These are phyloP conservation scores for Eulemur albifrons DNA, from an alignment of 2,797 vertebrate genomes.

Conservation along the genomic window DNA sequence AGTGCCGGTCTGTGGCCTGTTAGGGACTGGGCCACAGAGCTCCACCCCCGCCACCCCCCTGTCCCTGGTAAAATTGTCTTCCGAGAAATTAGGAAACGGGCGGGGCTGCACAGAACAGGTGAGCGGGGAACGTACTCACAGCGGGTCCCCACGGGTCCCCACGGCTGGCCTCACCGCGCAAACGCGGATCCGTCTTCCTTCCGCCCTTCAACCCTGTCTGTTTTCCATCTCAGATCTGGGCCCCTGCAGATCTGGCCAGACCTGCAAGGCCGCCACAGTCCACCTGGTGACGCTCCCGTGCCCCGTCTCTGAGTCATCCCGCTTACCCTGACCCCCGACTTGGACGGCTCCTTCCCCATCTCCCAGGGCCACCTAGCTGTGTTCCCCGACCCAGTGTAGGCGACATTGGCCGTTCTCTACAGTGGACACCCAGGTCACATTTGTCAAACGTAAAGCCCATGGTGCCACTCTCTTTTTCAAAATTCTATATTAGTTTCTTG, in stretches of 20 bases:
- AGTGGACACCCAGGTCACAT: background rate
- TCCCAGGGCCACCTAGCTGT: accelerated
- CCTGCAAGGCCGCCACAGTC: accelerated
- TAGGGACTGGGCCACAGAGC: too few relatives aligned
- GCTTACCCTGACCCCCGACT: accelerated
- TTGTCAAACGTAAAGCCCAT: background rate
- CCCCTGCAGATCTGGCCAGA: accelerated
- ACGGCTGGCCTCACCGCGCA: accelerated
- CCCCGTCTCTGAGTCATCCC: accelerated
- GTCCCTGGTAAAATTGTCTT: too few relatives aligned
- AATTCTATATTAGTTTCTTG: background rate
- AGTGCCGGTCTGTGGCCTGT: too few relatives aligned
- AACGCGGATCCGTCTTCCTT: background rate
- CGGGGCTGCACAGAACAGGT: too few relatives aligned
- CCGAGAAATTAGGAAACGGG: too few relatives aligned
- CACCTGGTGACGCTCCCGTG: accelerated
- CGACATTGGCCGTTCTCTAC: accelerated
- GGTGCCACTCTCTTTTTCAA: background rate
- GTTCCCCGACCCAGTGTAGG: background rate
- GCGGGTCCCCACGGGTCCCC: too few relatives aligned
- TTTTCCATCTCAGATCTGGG: background rate
- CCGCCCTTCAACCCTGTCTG: accelerated
- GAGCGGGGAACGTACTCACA: too few relatives aligned
- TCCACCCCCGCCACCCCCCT: too few relatives aligned
- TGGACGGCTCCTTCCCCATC: accelerated